A percentile compares a stretch with the other conserved stretches of the same genome.
Conservation (phyloP, 1,140 invertebrate genomes). For the Camponotus floridanus region DNA sequence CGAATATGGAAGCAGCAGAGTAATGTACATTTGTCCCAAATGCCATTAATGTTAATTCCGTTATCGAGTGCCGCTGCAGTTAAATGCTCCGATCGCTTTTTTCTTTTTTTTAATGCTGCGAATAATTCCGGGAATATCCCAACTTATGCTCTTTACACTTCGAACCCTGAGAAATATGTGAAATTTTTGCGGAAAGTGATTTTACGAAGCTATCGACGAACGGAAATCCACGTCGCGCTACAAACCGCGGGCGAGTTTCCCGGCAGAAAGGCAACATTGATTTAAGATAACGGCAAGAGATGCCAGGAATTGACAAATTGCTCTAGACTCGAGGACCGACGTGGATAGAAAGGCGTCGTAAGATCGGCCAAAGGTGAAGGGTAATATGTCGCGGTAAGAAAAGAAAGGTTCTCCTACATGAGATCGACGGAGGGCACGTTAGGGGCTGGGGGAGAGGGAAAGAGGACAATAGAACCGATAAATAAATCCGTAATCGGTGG, state of each 20-base stretch:
- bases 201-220: slow-evolving; percentile 1
- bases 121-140: slow-evolving; percentile 36
- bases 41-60: slow-evolving; percentile 56
- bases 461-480: slow-evolving; percentile 75
- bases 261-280: slow-evolving; percentile 67
- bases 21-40: slow-evolving; percentile 47
- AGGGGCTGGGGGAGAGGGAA: not conserved
- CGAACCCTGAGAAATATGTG: not conserved
- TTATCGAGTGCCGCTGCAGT: slow-evolving; percentile 30
- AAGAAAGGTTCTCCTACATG: slow-evolving; percentile 59
- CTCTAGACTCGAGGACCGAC: slow-evolving; percentile 67
- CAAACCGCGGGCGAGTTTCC: slow-evolving; percentile 36
- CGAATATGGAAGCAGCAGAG: slow-evolving; percentile 29
- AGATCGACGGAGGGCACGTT: slow-evolving; percentile 58
- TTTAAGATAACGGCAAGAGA: slow-evolving; percentile 53
- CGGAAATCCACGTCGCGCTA: not conserved
- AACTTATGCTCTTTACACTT: not conserved
- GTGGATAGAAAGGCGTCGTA: slow-evolving; percentile 67
- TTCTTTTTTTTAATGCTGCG: not conserved
- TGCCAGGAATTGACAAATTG: slow-evolving; percentile 70
- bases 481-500: slow-evolving; percentile 77
- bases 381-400: slow-evolving; percentile 69
- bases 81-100: slow-evolving; percentile 31
- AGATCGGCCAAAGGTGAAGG: slow-evolving; percentile 62
- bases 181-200: slow-evolving; percentile 12